Percentiles rank a stretch among this genome's conserved stretches.
Evolutionary conservation across 1,140 invertebrate species (phyloP).

Genomic region (Listronotus oregonensis): DNA sequence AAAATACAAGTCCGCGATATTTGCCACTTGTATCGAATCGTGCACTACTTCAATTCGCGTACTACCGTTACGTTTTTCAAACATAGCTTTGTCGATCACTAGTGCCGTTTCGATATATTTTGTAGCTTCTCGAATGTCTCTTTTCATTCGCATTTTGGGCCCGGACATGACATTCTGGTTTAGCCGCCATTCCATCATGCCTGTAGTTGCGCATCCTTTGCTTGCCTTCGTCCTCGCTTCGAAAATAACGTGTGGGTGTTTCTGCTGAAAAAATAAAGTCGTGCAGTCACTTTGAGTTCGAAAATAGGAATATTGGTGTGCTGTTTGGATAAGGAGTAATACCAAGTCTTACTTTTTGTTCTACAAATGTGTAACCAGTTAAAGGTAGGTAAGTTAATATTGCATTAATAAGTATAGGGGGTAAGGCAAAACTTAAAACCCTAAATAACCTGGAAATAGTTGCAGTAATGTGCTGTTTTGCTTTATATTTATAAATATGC

Average conservation of each 20-base stretch:
- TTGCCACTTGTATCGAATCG: constrained; percentile 94
- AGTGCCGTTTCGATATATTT: constrained; percentile 93
- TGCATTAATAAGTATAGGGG: no score
- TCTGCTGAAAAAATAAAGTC: constrained; percentile 78
- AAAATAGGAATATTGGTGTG: no score
- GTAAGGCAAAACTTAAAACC: no score
- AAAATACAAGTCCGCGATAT: constrained; percentile 86
- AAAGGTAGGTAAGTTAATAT: no score
- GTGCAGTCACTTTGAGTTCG: constrained; percentile 55
- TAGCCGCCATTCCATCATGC: constrained; percentile 74
- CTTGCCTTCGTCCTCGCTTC: constrained; percentile 85
- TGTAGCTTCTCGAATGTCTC: constrained; percentile 84
- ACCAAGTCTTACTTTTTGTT: no score
- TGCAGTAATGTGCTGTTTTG: no score
- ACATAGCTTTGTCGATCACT: constrained; percentile 92
- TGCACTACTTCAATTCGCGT: constrained; percentile 87
- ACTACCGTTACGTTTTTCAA: constrained; percentile 88
- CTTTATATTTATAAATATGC: no score
- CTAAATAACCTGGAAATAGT: no score
- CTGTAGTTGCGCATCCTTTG: constrained; percentile 85
- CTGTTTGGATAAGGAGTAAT: no score
- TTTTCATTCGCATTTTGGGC: constrained; percentile 55
- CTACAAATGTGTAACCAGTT: no score
- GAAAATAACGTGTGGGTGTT: constrained; percentile 96
- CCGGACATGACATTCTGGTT: constrained; percentile 50